Conservation (phyloP, 2,113 vertebrate species). For the Gasterosteus nipponicus region DNA sequence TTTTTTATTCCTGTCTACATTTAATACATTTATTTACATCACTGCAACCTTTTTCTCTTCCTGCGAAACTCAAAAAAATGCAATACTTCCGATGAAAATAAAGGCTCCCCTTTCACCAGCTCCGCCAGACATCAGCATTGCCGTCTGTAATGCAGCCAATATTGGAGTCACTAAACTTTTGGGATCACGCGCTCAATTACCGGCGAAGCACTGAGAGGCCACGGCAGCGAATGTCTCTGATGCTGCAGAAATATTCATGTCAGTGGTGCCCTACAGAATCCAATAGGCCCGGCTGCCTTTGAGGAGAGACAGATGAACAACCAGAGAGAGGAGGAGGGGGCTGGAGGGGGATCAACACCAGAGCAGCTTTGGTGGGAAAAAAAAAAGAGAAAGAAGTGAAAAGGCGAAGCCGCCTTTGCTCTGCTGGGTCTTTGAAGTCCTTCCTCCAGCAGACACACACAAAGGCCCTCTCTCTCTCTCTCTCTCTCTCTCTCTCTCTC, state of each 20-base stretch:
- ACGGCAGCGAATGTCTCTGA: conserved; percentile 67
- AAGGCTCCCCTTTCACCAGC: conserved; percentile 14
- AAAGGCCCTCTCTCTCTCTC: conserved; percentile 53
- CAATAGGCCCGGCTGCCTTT: conserved; percentile 69
- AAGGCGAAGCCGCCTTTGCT: conserved; percentile 72
- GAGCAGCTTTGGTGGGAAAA: conserved; percentile 52
- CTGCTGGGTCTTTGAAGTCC: conserved; percentile 74
- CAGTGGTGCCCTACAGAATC: conserved; percentile 69
- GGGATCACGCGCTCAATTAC: conserved; percentile 68
- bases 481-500: conserved; percentile 42
- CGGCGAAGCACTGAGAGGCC: conserved; percentile 47
- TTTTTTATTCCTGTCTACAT: background rate
- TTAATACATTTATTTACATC: background rate
- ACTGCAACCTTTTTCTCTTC: background rate
- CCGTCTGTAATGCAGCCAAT: conserved; percentile 47
- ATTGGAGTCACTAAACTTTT: conserved; percentile 53
- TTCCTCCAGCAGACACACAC: conserved; percentile 66
- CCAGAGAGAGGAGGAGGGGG: conserved; percentile 27
- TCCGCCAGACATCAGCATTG: conserved; percentile 35
- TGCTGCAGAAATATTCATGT: conserved; percentile 79
- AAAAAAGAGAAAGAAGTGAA: conserved; percentile 44
- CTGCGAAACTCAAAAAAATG: background rate
- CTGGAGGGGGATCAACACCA: conserved; percentile 24
- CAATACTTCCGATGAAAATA: background rate
- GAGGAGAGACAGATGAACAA: conserved; percentile 76